phyloP scores from a whole-genome alignment of 2,888 invertebrate genomes.

The Rotaria socialis region DNA sequence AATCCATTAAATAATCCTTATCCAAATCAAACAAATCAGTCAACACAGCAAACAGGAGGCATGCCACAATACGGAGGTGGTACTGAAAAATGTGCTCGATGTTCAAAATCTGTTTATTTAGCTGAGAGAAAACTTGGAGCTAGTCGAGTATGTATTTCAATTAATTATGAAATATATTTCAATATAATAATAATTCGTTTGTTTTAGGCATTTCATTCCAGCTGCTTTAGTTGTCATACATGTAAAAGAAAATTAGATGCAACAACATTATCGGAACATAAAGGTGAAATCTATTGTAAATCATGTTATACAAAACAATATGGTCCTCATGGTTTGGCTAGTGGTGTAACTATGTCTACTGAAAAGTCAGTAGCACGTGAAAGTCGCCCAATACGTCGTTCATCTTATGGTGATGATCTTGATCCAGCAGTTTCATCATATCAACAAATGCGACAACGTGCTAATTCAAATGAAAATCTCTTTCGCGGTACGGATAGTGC shows the following conservation, averaged over 20 bases:
- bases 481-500: not conserved
- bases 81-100: constrained; percentile 42
- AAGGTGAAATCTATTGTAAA: constrained; percentile 33
- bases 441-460: not conserved
- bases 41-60: not conserved
- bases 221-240: constrained; percentile 10
- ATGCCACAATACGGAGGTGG: constrained; percentile 15
- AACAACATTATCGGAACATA: not conserved
- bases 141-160: not conserved
- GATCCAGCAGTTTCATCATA: not conserved
- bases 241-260: constrained; percentile 37
- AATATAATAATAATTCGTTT: not conserved
- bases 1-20: constrained; percentile 16
- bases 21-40: not conserved
- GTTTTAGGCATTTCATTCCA: not conserved
- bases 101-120: constrained; percentile 42
- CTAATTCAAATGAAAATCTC: not conserved
- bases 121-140: constrained; percentile 42
- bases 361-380: not conserved
- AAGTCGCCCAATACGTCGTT: not conserved
- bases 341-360: constrained; percentile 28
- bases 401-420: not conserved
- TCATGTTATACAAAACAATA: constrained; percentile 19
- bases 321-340: not conserved
- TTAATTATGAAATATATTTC: not conserved